Percentiles rank a stretch among this genome's conserved stretches.
Conservation (phyloP, 2,888 invertebrate genomes). For the Nysson spinosus region DNA sequence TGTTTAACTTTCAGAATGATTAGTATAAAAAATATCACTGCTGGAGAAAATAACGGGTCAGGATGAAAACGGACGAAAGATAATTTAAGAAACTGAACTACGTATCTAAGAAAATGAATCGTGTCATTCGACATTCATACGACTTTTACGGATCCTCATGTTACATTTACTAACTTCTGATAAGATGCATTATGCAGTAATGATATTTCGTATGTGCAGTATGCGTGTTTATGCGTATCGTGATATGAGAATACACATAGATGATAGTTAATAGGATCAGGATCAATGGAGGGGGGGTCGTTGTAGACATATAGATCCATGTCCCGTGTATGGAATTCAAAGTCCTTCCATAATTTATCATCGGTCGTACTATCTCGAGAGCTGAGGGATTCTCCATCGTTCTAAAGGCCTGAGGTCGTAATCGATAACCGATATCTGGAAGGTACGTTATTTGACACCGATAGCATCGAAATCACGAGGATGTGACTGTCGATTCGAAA, state of each 20-base stretch:
- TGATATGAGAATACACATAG: slow-evolving; percentile 30
- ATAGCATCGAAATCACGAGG: slow-evolving; percentile 32
- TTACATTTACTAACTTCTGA: too few relatives aligned
- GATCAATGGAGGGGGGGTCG: slow-evolving; percentile 52
- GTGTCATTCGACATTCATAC: too few relatives aligned
- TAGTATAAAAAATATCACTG: too few relatives aligned
- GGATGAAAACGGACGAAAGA: too few relatives aligned
- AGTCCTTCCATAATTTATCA: slow-evolving; percentile 62
- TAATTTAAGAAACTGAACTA: too few relatives aligned
- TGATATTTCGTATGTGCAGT: slow-evolving; percentile 7
- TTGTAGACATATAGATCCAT: slow-evolving; percentile 39
- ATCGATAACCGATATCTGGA: slow-evolving; percentile 61
- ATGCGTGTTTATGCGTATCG: slow-evolving; percentile 3
- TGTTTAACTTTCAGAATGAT: too few relatives aligned
- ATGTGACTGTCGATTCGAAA: slow-evolving; percentile 20
- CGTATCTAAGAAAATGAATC: too few relatives aligned
- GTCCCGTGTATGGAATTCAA: slow-evolving; percentile 57
- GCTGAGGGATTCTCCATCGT: slow-evolving; percentile 51
- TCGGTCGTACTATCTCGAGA: slow-evolving; percentile 31
- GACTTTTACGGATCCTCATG: too few relatives aligned
- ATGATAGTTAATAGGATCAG: slow-evolving; percentile 46
- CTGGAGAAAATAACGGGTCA: too few relatives aligned
- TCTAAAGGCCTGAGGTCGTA: slow-evolving; percentile 50
- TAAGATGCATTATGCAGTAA: too few relatives aligned
- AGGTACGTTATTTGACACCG: slow-evolving; percentile 35